Evolutionary conservation across 53 echinoderm and acorn worm species (phyloP).

Genomic region (Apostichopus leukothele): DNA sequence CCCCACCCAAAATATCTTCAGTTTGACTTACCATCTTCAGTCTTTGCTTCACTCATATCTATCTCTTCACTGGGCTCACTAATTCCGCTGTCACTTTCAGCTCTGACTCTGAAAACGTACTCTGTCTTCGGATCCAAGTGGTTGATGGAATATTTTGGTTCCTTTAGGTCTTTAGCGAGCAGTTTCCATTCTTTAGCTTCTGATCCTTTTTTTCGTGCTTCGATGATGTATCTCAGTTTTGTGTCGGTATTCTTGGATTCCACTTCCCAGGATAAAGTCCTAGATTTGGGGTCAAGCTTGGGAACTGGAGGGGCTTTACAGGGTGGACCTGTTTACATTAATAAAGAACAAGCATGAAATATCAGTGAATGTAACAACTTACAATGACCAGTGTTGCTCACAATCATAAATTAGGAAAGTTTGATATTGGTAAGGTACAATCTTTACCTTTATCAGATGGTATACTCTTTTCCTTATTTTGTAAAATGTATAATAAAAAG

Average conservation of each 20-base stretch:
- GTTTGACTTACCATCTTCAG: conserved; percentile 60
- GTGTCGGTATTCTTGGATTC: conserved; percentile 37
- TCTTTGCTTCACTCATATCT: conserved; percentile 69
- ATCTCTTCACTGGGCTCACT: conserved; percentile 89
- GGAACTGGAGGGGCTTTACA: conserved; percentile 61
- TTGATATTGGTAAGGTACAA: too few relatives aligned
- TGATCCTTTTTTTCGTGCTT: conserved; percentile 59
- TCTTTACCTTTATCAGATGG: too few relatives aligned
- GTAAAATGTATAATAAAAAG: too few relatives aligned
- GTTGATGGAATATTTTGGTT: conserved; percentile 71
- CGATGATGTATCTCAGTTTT: conserved; percentile 77
- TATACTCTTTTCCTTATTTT: too few relatives aligned
- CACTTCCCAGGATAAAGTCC: conserved; percentile 75
- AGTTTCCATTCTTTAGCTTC: conserved; percentile 70
- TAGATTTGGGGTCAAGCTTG: conserved; percentile 67
- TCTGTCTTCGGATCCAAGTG: conserved; percentile 68
- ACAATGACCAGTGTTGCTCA: too few relatives aligned
- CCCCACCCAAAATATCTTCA: too few relatives aligned
- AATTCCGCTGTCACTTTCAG: conserved; percentile 82
- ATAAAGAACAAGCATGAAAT: neutral
- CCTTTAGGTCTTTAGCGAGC: conserved; percentile 67
- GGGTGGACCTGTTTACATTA: neutral
- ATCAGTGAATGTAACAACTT: too few relatives aligned
- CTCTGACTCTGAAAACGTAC: conserved; percentile 79
- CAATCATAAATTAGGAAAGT: too few relatives aligned